Evolutionary conservation across 2,888 invertebrate species (phyloP), one percentile per base, ranked within the genome.

Genomic region (Drosophila multiciliata): DNA sequence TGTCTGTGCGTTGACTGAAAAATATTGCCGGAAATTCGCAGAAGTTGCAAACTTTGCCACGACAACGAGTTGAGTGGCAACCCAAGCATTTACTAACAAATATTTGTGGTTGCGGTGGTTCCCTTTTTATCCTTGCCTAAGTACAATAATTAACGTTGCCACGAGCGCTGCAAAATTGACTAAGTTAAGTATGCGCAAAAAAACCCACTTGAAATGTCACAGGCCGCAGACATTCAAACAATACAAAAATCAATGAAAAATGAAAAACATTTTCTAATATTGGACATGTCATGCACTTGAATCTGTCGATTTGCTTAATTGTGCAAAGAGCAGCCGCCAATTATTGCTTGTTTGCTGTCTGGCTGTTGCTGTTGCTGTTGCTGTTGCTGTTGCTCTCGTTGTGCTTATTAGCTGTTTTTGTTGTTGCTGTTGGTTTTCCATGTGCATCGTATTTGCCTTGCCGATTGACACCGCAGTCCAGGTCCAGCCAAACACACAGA

Each of bases 1-100:
- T 61, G 66, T 50, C 54, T 66, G 53, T 75, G 55, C 71, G 71
- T 67, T 63, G 74, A 70, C 80, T 64, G 75, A 64, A 80, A 86
- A 84, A 62, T 87, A 75, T 79, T 82, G 75, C 78, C 83, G 85
- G 77, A 88, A 87, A 83, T 87, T 87, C 65, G 59, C 71, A 79
- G 66, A 82, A 87, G 82, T 86, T 87, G 82, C 78, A 68, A 88
- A 87, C 62, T 80, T 78, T 75, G 70, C 74, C 66, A 75, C 76
- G 72, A 62, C 82, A 63, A 53, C 77, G 64, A 68, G 75, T 75
- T 74, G 64, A 71, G 66, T 68, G 75, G 36, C 78, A 84, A 80
- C 66, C 89, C 71, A 76, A 73, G 73, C 89, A 80, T 77, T 87
- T 85, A 89, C 84, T 80, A 66, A 72, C 53, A 72, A 68, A 58